A percentile compares a stretch with the other conserved stretches of the same genome.
phyloP scores from a whole-genome alignment of 2,797 vertebrate species.

The Urophycis tenuis region DNA sequence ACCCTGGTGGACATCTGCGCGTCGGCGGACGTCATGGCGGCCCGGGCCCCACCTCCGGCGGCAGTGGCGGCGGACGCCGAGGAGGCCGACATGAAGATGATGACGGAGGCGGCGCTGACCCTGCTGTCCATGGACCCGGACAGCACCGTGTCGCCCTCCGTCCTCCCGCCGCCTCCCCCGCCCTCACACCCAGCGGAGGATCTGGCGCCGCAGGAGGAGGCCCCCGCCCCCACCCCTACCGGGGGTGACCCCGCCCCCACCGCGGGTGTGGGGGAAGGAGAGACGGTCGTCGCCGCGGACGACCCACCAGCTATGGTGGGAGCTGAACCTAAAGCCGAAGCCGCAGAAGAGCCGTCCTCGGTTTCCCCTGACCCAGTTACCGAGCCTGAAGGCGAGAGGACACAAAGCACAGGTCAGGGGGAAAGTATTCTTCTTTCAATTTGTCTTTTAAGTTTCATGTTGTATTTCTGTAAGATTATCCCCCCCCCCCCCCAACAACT shows the following conservation, averaged over 20 bases:
- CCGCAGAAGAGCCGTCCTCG: not conserved
- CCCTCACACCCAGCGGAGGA: conserved; percentile 13
- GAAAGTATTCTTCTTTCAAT: not conserved
- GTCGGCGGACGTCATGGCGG: conserved; percentile 53
- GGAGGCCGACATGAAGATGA: conserved; percentile 74
- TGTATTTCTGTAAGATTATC: not conserved
- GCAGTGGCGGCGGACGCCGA: not conserved
- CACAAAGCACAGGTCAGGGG: not conserved
- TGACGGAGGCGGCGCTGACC: conserved; percentile 75
- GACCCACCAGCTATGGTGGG: not conserved
- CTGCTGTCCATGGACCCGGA: conserved; percentile 77
- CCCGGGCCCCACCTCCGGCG: not conserved
- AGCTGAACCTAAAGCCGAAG: not conserved
- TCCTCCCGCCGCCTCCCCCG: conserved; percentile 23
- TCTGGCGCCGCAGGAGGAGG: not conserved
- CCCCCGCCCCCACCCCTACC: too few relatives aligned
- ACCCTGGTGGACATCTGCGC: conserved; percentile 68
- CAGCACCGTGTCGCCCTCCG: conserved; percentile 42
- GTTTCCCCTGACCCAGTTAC: not conserved
- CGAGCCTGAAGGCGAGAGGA: not conserved
- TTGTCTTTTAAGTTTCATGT: not conserved
- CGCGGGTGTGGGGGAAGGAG: not conserved
- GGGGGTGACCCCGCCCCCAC: too few relatives aligned
- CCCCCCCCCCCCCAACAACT: too few relatives aligned
- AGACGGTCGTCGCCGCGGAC: not conserved